phyloP scores from a whole-genome alignment of 2,888 invertebrate genomes.

The Agriotes lineatus region DNA sequence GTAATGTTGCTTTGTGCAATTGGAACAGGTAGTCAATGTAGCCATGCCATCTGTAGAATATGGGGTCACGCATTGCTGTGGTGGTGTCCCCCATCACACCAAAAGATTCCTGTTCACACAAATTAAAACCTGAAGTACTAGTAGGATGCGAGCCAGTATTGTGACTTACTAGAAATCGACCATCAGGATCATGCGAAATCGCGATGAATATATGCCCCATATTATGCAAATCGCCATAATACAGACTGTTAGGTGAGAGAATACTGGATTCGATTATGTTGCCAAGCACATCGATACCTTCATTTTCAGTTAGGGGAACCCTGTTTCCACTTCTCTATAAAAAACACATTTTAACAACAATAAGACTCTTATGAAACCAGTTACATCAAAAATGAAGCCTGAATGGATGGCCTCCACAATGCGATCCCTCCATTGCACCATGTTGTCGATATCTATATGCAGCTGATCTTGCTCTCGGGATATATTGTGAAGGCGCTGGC shows the following conservation, averaged over 20 bases:
- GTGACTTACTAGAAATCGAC: slow-evolving; percentile 74
- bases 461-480: slow-evolving; percentile 78
- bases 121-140: neutral
- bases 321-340: slow-evolving; percentile 73
- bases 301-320: slow-evolving; percentile 72
- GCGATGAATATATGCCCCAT: slow-evolving; percentile 84
- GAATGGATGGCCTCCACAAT: slow-evolving; percentile 79
- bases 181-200: slow-evolving; percentile 85
- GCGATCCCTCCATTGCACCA: slow-evolving; percentile 83
- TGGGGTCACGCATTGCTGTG: slow-evolving; percentile 88
- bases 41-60: slow-evolving; percentile 89
- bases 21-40: slow-evolving; percentile 84
- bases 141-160: too few species aligned
- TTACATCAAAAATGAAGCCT: slow-evolving; percentile 71
- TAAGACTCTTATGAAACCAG: too few species aligned
- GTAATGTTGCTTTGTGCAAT: slow-evolving; percentile 77
- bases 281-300: slow-evolving; percentile 83
- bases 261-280: slow-evolving; percentile 82
- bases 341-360: too few species aligned
- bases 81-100: slow-evolving; percentile 87
- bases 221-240: slow-evolving; percentile 87
- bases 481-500: slow-evolving; percentile 71
- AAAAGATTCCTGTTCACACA: slow-evolving; percentile 74
- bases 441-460: slow-evolving; percentile 74
- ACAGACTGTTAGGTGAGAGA: slow-evolving; percentile 75